Conservation (phyloP, 2,797 vertebrate genomes). For the Podarcis siculus region DNA sequence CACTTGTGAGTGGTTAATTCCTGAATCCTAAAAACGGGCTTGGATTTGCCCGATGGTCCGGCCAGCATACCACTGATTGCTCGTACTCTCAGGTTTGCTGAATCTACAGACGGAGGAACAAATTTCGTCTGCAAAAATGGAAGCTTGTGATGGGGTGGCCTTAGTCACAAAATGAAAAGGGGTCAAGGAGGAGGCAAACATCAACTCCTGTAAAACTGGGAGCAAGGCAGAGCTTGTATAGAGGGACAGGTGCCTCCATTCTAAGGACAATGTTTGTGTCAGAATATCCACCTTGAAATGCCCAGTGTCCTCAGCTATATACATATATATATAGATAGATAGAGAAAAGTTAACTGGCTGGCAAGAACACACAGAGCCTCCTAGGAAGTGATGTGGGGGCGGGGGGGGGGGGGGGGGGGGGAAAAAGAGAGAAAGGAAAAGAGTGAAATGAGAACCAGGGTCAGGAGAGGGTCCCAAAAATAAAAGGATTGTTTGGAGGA, state of each 20-base stretch:
- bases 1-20: too few relatives aligned
- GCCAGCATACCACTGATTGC: not conserved
- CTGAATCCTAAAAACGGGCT: not conserved
- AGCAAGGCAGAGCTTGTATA: too few relatives aligned
- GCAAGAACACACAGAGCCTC: not conserved
- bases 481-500: not conserved
- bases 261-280: too few relatives aligned
- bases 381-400: too few relatives aligned
- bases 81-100: not conserved
- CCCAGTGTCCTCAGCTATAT: not conserved
- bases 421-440: not conserved
- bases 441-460: not conserved
- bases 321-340: too few relatives aligned
- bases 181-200: not conserved
- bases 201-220: not conserved
- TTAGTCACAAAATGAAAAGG: not conserved
- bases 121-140: not conserved
- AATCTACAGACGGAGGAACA: not conserved
- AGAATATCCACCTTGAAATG: not conserved
- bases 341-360: too few relatives aligned
- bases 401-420: too few relatives aligned
- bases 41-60: not conserved
- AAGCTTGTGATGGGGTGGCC: too few relatives aligned
- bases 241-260: not conserved
- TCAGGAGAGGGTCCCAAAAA: not conserved